Conservation (phyloP, 2,113 vertebrate genomes). For the Bos taurus region DNA sequence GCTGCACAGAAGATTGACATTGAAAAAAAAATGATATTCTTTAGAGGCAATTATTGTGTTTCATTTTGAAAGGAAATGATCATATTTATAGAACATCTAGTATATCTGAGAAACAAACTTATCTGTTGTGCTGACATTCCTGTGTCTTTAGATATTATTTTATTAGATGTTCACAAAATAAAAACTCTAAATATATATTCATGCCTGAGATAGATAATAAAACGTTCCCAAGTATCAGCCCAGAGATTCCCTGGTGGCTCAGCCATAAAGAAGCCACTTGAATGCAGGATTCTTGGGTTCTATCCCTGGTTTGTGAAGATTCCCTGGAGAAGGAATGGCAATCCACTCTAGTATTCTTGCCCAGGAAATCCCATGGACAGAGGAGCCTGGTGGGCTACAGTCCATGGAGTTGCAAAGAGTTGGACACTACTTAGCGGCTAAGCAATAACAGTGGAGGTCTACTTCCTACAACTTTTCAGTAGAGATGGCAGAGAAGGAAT, state of each 20-base stretch:
- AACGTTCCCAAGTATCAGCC: constrained; percentile 50
- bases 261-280: not conserved
- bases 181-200: constrained; percentile 50
- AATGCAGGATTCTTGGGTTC: not conserved
- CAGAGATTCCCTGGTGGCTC: not conserved
- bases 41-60: constrained; percentile 67
- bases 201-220: constrained; percentile 47
- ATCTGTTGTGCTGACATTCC: constrained; percentile 68
- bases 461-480: constrained; percentile 47
- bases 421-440: not conserved
- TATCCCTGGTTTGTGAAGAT: not conserved
- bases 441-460: not conserved
- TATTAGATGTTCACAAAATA: constrained; percentile 67
- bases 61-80: constrained; percentile 76
- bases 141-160: constrained; percentile 65
- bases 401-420: not conserved
- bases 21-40: constrained; percentile 66
- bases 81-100: constrained; percentile 66
- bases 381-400: not conserved
- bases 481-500: not conserved
- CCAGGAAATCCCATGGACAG: not conserved
- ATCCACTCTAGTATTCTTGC: not conserved
- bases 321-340: not conserved
- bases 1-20: constrained; percentile 47
- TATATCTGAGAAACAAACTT: constrained; percentile 59